These are phyloP conservation scores for Acanthisitta chloris DNA, from an alignment of 2,113 vertebrate species.

Conservation along the genomic window DNA sequence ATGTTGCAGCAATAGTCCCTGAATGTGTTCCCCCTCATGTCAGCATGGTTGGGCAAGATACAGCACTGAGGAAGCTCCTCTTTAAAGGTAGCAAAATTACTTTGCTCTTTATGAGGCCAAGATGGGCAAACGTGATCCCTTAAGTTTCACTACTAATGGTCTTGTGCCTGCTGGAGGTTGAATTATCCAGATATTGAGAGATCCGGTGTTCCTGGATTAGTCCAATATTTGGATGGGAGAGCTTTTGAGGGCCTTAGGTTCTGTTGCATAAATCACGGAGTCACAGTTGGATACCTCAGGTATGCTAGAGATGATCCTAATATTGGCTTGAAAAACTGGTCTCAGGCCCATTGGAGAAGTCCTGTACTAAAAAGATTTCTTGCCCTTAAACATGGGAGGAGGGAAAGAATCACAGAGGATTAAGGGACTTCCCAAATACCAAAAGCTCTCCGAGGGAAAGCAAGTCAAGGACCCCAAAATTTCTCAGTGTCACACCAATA, in stretches of 20 bases:
- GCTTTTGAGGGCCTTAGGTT: neutral
- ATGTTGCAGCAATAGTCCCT: neutral
- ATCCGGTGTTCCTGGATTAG: neutral
- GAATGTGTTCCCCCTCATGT: neutral
- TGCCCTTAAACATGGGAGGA: neutral
- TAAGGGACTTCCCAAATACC: neutral
- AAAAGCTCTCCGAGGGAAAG: neutral
- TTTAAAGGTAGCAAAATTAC: neutral
- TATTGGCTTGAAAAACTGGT: neutral
- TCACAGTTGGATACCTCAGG: accelerated
- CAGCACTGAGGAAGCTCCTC: neutral
- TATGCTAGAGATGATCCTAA: neutral
- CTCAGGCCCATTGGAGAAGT: neutral
- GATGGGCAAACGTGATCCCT: neutral
- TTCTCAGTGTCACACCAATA: neutral
- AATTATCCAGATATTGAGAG: neutral
- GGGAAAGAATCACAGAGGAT: neutral
- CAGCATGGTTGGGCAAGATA: neutral
- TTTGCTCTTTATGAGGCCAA: neutral
- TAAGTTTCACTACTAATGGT: neutral
- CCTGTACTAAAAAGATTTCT: neutral
- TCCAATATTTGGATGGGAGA: neutral
- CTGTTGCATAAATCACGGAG: neutral
- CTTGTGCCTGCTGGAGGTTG: neutral
- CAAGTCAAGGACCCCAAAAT: neutral